A percentile compares a stretch with the other conserved stretches of the same genome.
phyloP scores from a whole-genome alignment of 1,140 invertebrate species.

The Leptopilina boulardi region DNA sequence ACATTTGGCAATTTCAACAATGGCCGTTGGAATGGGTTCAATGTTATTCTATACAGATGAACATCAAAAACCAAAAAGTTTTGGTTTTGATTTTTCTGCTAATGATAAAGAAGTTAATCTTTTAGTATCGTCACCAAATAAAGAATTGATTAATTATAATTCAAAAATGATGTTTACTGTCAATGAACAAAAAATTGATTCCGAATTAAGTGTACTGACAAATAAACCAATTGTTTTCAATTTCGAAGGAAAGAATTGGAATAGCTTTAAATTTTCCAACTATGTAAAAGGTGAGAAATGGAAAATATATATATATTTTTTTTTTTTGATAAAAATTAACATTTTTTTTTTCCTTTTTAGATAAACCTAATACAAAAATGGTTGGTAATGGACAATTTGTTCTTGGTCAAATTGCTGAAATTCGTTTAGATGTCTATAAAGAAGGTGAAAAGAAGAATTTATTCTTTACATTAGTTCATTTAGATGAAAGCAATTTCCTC shows the following conservation, averaged over 20 bases:
- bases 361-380: slow-evolving; percentile 77
- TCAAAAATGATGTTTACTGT: slow-evolving; percentile 72
- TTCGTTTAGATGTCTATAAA: slow-evolving; percentile 77
- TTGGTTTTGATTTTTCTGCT: slow-evolving; percentile 69
- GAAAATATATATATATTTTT: slow-evolving; percentile 55
- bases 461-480: slow-evolving; percentile 77
- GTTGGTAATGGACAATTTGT: slow-evolving; percentile 77
- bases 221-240: slow-evolving; percentile 72
- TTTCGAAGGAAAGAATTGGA: slow-evolving; percentile 77
- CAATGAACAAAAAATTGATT: slow-evolving; percentile 74
- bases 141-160: slow-evolving; percentile 76
- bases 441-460: slow-evolving; percentile 79
- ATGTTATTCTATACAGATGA: slow-evolving; percentile 68
- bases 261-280: slow-evolving; percentile 76
- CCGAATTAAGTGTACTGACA: slow-evolving; percentile 74
- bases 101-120: slow-evolving; percentile 71
- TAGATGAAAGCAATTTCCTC: slow-evolving; percentile 79
- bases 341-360: too few species aligned
- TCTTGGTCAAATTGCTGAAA: slow-evolving; percentile 80
- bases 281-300: slow-evolving; percentile 78
- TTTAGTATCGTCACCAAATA: slow-evolving; percentile 74
- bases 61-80: slow-evolving; percentile 67
- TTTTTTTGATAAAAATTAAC: too few species aligned
- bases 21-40: slow-evolving; percentile 66
- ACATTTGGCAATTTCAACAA: slow-evolving; percentile 58